These are phyloP conservation scores for Remorina albescens DNA, from an alignment of 2,797 vertebrate genomes.

Conservation along the genomic window DNA sequence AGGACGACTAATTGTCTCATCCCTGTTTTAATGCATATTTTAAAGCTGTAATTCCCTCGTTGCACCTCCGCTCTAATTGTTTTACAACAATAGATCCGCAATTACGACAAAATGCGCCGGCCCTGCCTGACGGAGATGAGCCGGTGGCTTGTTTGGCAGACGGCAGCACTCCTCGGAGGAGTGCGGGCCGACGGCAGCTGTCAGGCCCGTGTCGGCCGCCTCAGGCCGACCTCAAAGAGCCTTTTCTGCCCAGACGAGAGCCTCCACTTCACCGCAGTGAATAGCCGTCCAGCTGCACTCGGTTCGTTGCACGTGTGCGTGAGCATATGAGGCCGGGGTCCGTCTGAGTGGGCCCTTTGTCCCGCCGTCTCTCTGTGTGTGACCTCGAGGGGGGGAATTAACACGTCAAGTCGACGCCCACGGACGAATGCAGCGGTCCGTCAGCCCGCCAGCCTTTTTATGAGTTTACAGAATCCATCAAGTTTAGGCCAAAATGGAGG, in stretches of 20 bases:
- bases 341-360: slow-evolving; percentile 62
- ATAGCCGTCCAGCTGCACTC: slow-evolving; percentile 74
- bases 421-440: not conserved
- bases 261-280: slow-evolving; percentile 73
- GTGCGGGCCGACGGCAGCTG: slow-evolving; percentile 54
- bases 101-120: slow-evolving; percentile 5
- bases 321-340: slow-evolving; percentile 21
- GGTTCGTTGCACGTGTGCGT: slow-evolving; percentile 38
- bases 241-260: slow-evolving; percentile 66
- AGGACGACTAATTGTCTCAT: too few relatives aligned
- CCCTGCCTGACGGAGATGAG: slow-evolving; percentile 15
- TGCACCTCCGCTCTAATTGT: not conserved
- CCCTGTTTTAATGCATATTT: not conserved
- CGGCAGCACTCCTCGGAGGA: slow-evolving; percentile 46
- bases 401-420: slow-evolving; percentile 19
- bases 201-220: slow-evolving; percentile 38
- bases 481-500: not conserved
- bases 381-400: slow-evolving; percentile 19
- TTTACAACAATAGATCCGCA: not conserved
- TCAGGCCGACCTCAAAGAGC: slow-evolving; percentile 51
- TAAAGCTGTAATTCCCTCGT: not conserved
- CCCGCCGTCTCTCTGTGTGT: slow-evolving; percentile 18
- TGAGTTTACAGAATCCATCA: not conserved
- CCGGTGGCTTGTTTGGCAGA: slow-evolving; percentile 1
- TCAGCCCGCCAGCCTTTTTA: not conserved